Evolutionary conservation across 2,113 vertebrate species (phyloP), one percentile per base, ranked within the genome.

Genomic region (Laticauda laticaudata): DNA sequence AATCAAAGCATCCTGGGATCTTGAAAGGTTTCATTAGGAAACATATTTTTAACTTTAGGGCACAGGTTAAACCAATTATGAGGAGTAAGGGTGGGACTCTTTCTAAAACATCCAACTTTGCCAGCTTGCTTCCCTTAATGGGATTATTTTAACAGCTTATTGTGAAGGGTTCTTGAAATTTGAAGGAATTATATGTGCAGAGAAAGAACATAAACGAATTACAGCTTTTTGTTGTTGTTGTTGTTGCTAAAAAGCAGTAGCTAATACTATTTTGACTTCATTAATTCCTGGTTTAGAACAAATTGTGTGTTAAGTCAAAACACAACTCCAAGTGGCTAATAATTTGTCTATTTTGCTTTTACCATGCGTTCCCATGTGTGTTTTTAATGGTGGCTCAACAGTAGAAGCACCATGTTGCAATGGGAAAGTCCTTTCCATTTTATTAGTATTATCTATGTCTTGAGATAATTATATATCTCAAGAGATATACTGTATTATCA

Each of bases 151-250:
- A 86, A 12, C 55, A 56, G 81, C 69, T 86, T 90, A 88, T 90
- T 81, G 64, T 1, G 6, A 5, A 18, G 43, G 3, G 24, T 93
- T 92, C 54, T 81, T 92, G 54, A 92, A 94, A 34, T 11, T 51
- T 15, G 7, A 45, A 18, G 91, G 56, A 94, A 45, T 89, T 57
- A 3, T 24, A 69, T 64, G 39, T 48, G 39, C 34, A 57, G 53
- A 11, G 45, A 86, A 89, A 90, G 92, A 15, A 91, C 45, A 90
- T 59, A 90, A 93, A 93, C 86, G 56, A 93, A 89, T 59, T 48
- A 90, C 20, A 93, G 14, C 56, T 95, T 91, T 12, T 15, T 39
- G 34, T 39, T 39, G 34, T 39, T 39, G 34, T 39, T 39, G 34
- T 12, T 57, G 90, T 4, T 59, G 57, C 23, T 59, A 95, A 89